Percentiles rank a stretch among this genome's conserved stretches.
Evolutionary conservation across 2,797 vertebrate genomes (phyloP).

Genomic region (Anas georgica): DNA sequence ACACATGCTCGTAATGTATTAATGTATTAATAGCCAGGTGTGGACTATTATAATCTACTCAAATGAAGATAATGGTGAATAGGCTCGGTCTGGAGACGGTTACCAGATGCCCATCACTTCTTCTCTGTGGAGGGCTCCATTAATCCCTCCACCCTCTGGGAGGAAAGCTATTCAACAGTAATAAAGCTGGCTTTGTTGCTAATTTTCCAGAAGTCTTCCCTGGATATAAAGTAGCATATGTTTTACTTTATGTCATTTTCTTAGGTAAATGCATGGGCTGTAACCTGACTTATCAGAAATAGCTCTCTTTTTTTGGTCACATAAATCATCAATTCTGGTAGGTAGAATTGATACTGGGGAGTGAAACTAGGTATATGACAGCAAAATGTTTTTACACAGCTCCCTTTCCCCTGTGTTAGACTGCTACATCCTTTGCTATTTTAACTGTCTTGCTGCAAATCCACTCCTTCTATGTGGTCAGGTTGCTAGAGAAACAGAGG

Average conservation of each 20-base stretch:
- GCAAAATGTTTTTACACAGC: not conserved
- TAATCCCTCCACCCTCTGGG: not conserved
- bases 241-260: not conserved
- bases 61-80: not conserved
- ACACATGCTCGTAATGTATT: accelerated
- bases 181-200: not conserved
- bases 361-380: not conserved
- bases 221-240: accelerated
- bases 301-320: not conserved
- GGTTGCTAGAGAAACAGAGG: not conserved
- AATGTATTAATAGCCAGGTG: not conserved
- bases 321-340: not conserved
- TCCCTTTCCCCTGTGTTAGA: not conserved
- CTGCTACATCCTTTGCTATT: not conserved
- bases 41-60: not conserved
- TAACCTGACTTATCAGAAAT: not conserved
- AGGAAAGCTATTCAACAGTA: not conserved
- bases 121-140: not conserved
- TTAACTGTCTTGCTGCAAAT: not conserved
- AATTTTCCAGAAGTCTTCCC: not conserved
- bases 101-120: not conserved
- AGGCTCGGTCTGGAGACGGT: not conserved
- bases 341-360: not conserved
- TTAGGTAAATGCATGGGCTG: not conserved
- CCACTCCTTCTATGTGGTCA: not conserved